Percentiles rank a stretch among this genome's conserved stretches.
phyloP scores from a whole-genome alignment of 2,113 vertebrate species.

The Nycticryphes semicollaris region DNA sequence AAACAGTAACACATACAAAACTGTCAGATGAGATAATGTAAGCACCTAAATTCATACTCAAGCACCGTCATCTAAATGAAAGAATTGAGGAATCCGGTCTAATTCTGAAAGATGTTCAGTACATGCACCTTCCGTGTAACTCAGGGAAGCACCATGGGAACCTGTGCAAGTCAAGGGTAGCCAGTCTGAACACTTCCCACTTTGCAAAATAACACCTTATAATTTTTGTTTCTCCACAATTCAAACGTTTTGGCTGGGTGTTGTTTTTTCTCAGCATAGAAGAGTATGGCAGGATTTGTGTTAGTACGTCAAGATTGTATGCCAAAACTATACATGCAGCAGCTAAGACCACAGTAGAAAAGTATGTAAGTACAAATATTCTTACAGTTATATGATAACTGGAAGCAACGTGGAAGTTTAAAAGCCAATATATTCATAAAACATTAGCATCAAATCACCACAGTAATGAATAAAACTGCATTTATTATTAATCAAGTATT shows the following conservation, averaged over 20 bases:
- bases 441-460: not conserved
- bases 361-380: not conserved
- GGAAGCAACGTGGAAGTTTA: not conserved
- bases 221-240: not conserved
- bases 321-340: not conserved
- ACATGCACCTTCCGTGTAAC: not conserved
- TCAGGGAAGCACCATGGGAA: not conserved
- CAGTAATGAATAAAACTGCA: not conserved
- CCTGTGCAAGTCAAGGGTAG: not conserved
- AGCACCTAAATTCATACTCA: not conserved
- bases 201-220: not conserved
- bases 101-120: not conserved
- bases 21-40: not conserved
- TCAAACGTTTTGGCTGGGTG: fast-evolving
- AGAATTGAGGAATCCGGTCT: not conserved
- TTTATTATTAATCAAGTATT: constrained; percentile 11
- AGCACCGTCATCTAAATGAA: not conserved
- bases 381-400: not conserved
- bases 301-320: fast-evolving
- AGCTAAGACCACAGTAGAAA: not conserved
- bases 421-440: not conserved
- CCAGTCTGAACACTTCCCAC: not conserved
- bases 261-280: not conserved
- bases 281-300: not conserved
- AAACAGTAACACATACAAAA: not conserved